These are phyloP conservation scores for Catocala fraxini DNA, from an alignment of 2,888 invertebrate genomes.

Conservation along the genomic window DNA sequence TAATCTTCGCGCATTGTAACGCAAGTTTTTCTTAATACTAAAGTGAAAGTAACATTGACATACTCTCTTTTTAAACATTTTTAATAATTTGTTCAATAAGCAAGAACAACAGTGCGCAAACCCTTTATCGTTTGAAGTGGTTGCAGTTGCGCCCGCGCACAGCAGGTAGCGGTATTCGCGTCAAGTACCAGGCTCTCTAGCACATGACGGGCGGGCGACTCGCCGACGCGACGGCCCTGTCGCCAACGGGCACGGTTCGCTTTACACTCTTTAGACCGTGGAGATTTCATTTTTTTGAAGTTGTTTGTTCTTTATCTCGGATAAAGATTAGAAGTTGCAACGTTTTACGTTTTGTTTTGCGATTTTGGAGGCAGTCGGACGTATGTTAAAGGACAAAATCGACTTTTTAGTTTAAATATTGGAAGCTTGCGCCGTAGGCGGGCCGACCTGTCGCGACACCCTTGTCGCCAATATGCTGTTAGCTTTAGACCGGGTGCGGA, in stretches of 20 bases:
- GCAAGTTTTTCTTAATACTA: neutral
- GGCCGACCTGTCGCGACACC: slow-evolving; percentile 8
- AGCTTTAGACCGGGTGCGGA: neutral
- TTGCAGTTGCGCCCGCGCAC: slow-evolving; percentile 61
- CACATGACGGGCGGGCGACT: slow-evolving; percentile 49
- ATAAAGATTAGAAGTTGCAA: slow-evolving; percentile 42
- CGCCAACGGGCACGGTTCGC: slow-evolving; percentile 46
- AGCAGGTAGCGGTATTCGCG: slow-evolving; percentile 71
- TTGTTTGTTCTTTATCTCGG: slow-evolving; percentile 28
- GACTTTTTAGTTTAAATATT: neutral
- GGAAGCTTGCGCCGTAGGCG: slow-evolving; percentile 9
- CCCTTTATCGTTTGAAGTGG: slow-evolving; percentile 74
- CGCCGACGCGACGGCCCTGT: slow-evolving; percentile 54
- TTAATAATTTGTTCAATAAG: slow-evolving; percentile 44
- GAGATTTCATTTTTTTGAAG: slow-evolving; percentile 20
- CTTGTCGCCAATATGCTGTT: slow-evolving; percentile 10
- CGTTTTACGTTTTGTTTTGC: slow-evolving; percentile 14
- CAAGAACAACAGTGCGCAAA: slow-evolving; percentile 61
- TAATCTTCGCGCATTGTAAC: slow-evolving; percentile 3
- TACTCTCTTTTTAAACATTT: slow-evolving; percentile 29
- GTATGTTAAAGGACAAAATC: neutral
- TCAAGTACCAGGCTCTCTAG: slow-evolving; percentile 65
- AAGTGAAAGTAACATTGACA: slow-evolving; percentile 14
- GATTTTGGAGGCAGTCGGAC: slow-evolving; percentile 5
- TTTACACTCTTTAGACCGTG: slow-evolving; percentile 14